Conservation (phyloP, 2,797 vertebrate genomes). For the Falco columbarius region DNA sequence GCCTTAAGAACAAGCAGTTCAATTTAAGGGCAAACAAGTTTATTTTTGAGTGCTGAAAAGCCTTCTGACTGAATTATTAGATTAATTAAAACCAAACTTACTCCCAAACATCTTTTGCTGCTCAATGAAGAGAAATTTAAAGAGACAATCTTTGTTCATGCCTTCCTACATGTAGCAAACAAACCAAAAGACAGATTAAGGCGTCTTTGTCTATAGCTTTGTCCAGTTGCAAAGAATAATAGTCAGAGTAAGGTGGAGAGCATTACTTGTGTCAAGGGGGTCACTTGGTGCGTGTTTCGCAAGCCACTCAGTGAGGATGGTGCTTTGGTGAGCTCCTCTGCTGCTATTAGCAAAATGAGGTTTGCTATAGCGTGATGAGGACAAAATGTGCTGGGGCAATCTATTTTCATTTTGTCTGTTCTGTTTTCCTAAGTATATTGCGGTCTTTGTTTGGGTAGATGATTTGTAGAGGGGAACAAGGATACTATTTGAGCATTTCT, state of each 20-base stretch:
- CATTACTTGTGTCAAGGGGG: background rate
- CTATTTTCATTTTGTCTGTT: background rate
- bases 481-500: background rate
- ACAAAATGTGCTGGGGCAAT: background rate
- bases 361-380: background rate
- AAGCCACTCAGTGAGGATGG: rapidly evolving
- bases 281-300: background rate
- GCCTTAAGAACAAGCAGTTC: background rate
- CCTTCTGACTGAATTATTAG: background rate
- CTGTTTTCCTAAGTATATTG: background rate
- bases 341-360: background rate
- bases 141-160: background rate
- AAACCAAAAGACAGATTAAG: background rate
- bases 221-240: background rate
- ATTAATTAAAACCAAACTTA: background rate
- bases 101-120: background rate
- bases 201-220: background rate
- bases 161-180: background rate
- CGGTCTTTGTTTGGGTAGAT: background rate
- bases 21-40: background rate
- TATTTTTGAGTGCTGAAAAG: background rate
- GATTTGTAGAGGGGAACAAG: background rate
- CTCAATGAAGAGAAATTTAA: background rate
- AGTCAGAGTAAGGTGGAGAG: background rate
- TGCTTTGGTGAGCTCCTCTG: background rate